A percentile compares a stretch with the other conserved stretches of the same genome.
These are phyloP conservation scores for Ariopsis seemanni DNA, from an alignment of 2,113 vertebrate genomes.

Conservation along the genomic window DNA sequence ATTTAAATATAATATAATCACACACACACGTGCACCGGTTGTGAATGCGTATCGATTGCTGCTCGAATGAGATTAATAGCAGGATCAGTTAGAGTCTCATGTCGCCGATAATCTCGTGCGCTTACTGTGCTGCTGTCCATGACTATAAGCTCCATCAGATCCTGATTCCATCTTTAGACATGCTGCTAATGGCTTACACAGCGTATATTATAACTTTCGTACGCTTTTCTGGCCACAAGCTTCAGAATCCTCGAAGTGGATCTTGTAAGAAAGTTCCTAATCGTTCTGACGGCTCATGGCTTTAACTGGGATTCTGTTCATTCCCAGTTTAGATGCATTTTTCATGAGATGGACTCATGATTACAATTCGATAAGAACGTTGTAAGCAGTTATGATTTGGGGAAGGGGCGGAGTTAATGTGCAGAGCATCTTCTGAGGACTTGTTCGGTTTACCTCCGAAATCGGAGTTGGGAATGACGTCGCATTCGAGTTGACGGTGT, in stretches of 20 bases:
- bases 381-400: neutral
- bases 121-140: too few relatives aligned
- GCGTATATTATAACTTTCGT: neutral
- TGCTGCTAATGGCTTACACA: neutral
- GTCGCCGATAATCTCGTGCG: neutral
- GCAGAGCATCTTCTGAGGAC: neutral
- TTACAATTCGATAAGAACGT: neutral
- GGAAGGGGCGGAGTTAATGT: neutral
- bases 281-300: neutral
- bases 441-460: too few relatives aligned
- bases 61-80: neutral
- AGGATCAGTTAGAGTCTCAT: neutral
- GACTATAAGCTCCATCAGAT: neutral
- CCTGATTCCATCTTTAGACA: neutral
- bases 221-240: neutral
- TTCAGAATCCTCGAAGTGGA: neutral
- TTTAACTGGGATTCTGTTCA: neutral
- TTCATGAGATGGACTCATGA: neutral
- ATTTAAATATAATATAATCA: too few relatives aligned
- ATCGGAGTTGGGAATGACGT: too few relatives aligned
- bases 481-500: too few relatives aligned
- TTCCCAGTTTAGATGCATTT: too few relatives aligned
- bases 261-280: neutral
- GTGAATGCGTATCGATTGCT: neutral
- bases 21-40: too few relatives aligned